Base-by-base conservation (phyloP, 2,888 invertebrate genomes). In the Megamerina dolium region DNA sequence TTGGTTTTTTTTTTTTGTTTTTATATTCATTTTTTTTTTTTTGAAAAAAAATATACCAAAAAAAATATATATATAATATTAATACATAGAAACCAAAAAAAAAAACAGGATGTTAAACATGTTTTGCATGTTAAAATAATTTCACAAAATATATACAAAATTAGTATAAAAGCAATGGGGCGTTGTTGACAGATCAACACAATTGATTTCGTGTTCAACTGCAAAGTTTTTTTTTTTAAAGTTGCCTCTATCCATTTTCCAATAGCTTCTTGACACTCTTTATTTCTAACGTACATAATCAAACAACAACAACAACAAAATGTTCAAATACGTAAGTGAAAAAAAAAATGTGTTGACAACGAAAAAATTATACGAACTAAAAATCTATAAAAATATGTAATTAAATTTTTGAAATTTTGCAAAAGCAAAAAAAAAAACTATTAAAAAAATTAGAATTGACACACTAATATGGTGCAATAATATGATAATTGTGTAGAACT, bases 91-190 rank as follows among this genome's bases (percentile, higher is more conserved):
- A 23, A 10, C 6, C 17, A 37, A 13, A 45, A 35, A 43, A 35
- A 41, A 53, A 59, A 63, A 51, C 55, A 60, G 62, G 63, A 63
- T 60, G 46, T 41, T 55, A 57, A 65, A 64, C 64, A 65, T 66
- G 64, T 66, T 65, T 64, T 43, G 64, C 63, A 65, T 65, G 57
- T 58, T 60, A 58, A 64, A 60, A 47, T 40, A 34, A 44, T 48
- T 45, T 40, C 29, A 29, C 31, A 29, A 40, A 43, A 37, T 43
- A 41, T 44, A 33, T 39, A 18, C 29, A 29, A 39, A 50, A 45
- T 48, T 38, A 34, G 52, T 63, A 66, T 65, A 65, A 59, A 66
- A 65, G 63, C 54, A 48, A 44, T 36, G 36, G 45, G 46, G 14
- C 37, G 34, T 37, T 17, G 6, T 29, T 21, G 37, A 23, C 33